Base-by-base conservation (phyloP, 1,140 invertebrate genomes). In the Drosophila cardini region DNA sequence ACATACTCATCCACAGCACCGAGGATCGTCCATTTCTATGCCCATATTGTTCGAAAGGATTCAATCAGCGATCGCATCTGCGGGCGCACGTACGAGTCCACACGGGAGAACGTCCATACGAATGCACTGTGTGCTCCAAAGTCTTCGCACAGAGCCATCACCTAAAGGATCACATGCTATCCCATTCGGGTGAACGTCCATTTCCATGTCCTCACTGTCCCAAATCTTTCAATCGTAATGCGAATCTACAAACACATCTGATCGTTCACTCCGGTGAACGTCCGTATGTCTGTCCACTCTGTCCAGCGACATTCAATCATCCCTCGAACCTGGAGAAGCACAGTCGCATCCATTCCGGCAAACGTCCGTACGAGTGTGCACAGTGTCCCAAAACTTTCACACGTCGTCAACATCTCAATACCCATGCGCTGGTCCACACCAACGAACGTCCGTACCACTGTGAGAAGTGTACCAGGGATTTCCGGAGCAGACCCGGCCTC, bases 241-340 rank as follows among this genome's bases (percentile, higher is more conserved):
- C n/a, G 50, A 52, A 34, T 52, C 13, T 34, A 16, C 50, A 52
- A 52, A 9, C 13, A 5, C 50, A 52, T 32, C 10, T 52, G 5
- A 21, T 16, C 6, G 21, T 26, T 15, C 50, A 52, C n/a, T 30
- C 50, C 11, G 30, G 10, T 15, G 50, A 52, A 52, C 50, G 50
- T 52, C 50, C 50, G 7, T 52, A 26, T 34, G 30, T 8, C 13
- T 52, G 50, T 52, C 6, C 50, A 2, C n/a, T 13, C 6, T 52
- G 50, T 10, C 4, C n/a, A 2, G 11, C 21, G 13, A 52, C 50
- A 2, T 34, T 52, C 3, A 48, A 48, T 34, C 50, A 52, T 34
- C 50, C 30, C 7, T 21, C 50, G 11, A 30, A 52, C 21, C 50
- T 52, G 30, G 50, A 52, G n/a, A 34, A 32, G 50, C 50, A 52